Evolutionary conservation across 2,888 invertebrate genomes (phyloP), one percentile per base, ranked within the genome.

Genomic region (Abscondita cerata): DNA sequence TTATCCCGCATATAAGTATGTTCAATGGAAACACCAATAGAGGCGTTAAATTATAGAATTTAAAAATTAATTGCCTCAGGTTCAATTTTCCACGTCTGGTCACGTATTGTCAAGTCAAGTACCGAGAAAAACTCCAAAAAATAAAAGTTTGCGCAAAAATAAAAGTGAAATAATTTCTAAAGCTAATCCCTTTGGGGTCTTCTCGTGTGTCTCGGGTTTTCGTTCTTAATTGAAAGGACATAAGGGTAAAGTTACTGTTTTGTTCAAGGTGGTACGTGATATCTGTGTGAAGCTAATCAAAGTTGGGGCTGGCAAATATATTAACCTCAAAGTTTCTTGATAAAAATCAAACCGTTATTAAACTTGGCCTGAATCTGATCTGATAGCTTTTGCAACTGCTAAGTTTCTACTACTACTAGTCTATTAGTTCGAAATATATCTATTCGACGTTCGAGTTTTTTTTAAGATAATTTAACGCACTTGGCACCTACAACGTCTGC

Each of bases 331-430:
- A 64, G 64, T 64, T 64, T 59, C 59, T 60, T 63, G 64, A 64
- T 64, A 64, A 64, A 64, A 64, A 64, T 64, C 64, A 64, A 64
- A 64, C 64, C 55, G 64, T 64, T 64, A 64, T 64, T 64, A 60
- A 64, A 64, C 57, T 60, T 60, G 54, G 56, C 59, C 54, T 54
- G 62, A 58, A 59, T 59, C 62, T 58, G 62, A 62, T 62, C 62
- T 58, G 62, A 62, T 62, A 59, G 62, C 51, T 58, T 62, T 61
- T 44, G 44, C 44, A 18, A 19, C 18, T 41, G 2, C 41, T 41
- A 44, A 44, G 44, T 44, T 44, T 44, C 40, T 40, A 40, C 25
- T 25, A 25, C 25, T 25, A 25, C 25, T 25, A 25, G 4, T 25
- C 25, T 25, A 25, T 25, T 25, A 25, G 4, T 25, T 25, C 25